Evolutionary conservation across 2,797 vertebrate species (phyloP), one percentile per base, ranked within the genome.

Genomic region (Gymnodraco acuticeps): DNA sequence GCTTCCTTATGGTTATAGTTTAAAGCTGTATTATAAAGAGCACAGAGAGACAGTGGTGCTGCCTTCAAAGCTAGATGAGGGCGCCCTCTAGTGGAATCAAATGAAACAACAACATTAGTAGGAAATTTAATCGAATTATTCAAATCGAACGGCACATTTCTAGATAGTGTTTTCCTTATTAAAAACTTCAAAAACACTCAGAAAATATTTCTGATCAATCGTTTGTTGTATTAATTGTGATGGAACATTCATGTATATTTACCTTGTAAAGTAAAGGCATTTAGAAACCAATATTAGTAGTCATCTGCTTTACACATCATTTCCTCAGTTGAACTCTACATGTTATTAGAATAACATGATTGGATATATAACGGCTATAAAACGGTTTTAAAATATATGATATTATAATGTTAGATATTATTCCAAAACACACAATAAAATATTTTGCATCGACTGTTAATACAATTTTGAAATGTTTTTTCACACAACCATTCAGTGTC

Each of bases 71-170:
- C 63, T 63, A 12, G 55, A 27, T 66, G 45, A 58, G 19, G 53
- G 19, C 23, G 33, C 82, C 90, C 71, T 81, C 88, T 83, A 10
- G 59, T 88, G 90, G 86, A 74, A 58, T 2, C 8, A 88, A 16
- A 59, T 33, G 20, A 5, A 46, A 3, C 19, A 64, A 64, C 58
- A 51, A 48, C 23, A 3, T 50, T 45, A n/a, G 50, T 1, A 2
- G 12, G 31, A 61, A 17, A 20, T 64, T 33, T 61, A 50, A 51
- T 80, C 10, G 66, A 20, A 43, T 15, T 4, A 31, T 75, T 61
- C 46, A 38, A 63, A 20, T 55, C 3, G 15, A 15, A 41, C 14
- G 12, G 1, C 19, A 70, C 55, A 54, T 15, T 38, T 45, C 0
- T 20, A 4, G 7, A 50, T 20, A 41, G 46, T 31, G 41, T 66